phyloP scores from a whole-genome alignment of 2,113 vertebrate genomes.

The Balaenoptera acutorostrata region DNA sequence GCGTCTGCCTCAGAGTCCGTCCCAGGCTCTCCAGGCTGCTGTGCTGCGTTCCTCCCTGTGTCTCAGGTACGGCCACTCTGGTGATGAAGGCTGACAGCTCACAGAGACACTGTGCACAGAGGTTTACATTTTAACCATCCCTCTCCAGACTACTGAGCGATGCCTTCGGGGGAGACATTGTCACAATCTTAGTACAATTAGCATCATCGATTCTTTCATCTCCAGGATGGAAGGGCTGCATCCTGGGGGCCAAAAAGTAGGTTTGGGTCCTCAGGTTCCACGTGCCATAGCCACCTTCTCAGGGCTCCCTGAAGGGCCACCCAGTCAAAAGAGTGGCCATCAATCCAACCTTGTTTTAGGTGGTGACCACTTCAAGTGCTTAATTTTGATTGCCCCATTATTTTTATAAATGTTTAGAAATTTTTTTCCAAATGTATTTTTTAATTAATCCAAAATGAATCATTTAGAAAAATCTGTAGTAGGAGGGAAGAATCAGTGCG shows the following conservation, averaged over 20 bases:
- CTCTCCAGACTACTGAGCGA: background rate
- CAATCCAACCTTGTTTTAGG: background rate
- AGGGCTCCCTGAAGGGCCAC: too few relatives aligned
- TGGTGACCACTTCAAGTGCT: background rate
- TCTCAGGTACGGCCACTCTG: rapidly evolving
- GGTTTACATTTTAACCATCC: background rate
- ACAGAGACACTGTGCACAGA: too few relatives aligned
- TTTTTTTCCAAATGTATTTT: background rate
- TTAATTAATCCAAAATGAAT: background rate
- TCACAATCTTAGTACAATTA: rapidly evolving
- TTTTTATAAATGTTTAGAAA: background rate
- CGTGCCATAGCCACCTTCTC: rapidly evolving
- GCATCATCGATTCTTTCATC: rapidly evolving
- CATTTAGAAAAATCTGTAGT: background rate
- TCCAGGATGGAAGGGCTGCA: background rate
- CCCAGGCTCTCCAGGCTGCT: rapidly evolving
- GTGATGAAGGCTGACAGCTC: too few relatives aligned
- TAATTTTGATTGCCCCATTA: background rate
- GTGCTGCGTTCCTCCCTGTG: rapidly evolving
- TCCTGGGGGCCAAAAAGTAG: background rate
- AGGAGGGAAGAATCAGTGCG: background rate
- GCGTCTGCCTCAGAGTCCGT: rapidly evolving
- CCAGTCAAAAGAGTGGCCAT: rapidly evolving
- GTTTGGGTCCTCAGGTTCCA: too few relatives aligned
- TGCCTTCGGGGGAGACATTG: background rate